Evolutionary conservation across 2,888 invertebrate species (phyloP).

Genomic region (Ernsta delagoae): DNA sequence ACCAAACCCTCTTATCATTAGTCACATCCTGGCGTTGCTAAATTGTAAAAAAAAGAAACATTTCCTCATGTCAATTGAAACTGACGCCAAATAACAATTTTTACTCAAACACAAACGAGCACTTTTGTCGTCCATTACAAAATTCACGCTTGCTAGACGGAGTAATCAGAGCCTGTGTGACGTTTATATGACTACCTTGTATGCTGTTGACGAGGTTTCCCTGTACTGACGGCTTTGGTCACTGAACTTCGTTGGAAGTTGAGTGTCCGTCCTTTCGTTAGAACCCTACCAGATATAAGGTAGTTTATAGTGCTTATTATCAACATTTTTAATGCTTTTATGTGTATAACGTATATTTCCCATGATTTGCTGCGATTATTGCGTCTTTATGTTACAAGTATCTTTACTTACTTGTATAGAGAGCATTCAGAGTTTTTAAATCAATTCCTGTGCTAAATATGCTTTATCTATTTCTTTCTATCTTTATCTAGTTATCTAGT

Average conservation of each 20-base stretch:
- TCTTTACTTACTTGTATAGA: no score
- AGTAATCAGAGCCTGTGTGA: conserved; percentile 41
- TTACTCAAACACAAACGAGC: conserved; percentile 1
- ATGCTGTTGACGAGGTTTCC: conserved; percentile 7
- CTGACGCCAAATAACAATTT: neutral
- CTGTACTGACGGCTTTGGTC: neutral
- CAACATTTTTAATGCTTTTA: no score
- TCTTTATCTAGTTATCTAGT: neutral
- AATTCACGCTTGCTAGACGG: conserved; percentile 41
- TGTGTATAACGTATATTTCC: no score
- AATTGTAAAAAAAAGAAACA: neutral
- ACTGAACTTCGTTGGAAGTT: neutral
- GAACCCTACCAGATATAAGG: neutral
- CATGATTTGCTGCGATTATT: no score
- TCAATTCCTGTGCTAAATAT: neutral
- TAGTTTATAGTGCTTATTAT: no score
- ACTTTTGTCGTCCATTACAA: conserved; percentile 32
- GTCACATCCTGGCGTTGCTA: neutral
- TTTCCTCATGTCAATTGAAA: neutral
- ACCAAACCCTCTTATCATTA: neutral
- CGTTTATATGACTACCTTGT: conserved; percentile 37
- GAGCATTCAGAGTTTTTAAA: neutral
- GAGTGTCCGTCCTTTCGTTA: neutral
- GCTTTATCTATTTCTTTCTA: neutral
- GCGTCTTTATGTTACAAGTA: no score